Evolutionary conservation across 1,140 invertebrate species (phyloP).

Genomic region (Lasaia peninsularis): DNA sequence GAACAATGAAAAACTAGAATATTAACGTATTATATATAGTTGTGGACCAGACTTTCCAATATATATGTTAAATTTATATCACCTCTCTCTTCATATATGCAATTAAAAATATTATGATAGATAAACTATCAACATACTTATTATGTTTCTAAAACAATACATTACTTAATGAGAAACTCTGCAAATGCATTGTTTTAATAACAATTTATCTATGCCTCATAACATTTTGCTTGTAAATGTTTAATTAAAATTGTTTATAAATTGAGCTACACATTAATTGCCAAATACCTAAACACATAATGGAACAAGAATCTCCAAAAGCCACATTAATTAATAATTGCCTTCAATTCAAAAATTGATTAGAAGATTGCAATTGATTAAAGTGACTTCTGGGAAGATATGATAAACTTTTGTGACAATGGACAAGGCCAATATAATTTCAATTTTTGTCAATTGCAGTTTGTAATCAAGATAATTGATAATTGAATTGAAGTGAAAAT

Average conservation of each 20-base stretch:
- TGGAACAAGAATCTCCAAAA: background rate
- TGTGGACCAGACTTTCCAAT: too few species aligned
- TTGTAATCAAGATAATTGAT: conserved; percentile 31
- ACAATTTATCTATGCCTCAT: background rate
- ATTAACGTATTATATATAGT: too few species aligned
- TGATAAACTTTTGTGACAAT: conserved; percentile 3
- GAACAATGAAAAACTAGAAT: too few species aligned
- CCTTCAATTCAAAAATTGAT: background rate
- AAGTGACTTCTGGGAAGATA: conserved; percentile 4
- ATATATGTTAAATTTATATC: too few species aligned
- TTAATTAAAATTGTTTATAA: background rate
- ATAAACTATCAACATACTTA: too few species aligned
- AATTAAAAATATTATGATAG: too few species aligned
- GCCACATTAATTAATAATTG: conserved; percentile 9
- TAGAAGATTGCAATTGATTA: conserved; percentile 6
- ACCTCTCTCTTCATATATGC: too few species aligned
- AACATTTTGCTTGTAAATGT: too few species aligned
- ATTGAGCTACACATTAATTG: background rate
- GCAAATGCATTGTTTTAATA: too few species aligned
- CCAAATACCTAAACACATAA: background rate
- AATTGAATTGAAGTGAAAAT: too few species aligned
- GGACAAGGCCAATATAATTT: conserved; percentile 12
- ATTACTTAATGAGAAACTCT: too few species aligned
- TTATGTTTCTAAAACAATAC: too few species aligned
- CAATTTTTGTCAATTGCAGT: conserved; percentile 63